Evolutionary conservation across 2,113 vertebrate genomes (phyloP).

Genomic region (Noturus placidus): DNA sequence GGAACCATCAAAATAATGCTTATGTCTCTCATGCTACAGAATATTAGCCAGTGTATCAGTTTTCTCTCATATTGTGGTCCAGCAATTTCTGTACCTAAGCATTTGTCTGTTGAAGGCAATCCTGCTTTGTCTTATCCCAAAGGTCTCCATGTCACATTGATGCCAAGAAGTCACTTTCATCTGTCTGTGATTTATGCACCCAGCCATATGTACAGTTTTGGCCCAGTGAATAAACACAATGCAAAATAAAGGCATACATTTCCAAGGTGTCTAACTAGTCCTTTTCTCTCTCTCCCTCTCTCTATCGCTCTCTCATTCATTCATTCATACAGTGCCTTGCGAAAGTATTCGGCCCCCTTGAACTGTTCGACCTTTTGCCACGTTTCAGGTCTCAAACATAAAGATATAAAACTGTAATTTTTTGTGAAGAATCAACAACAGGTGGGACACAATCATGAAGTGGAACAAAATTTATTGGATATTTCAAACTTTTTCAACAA

Average conservation of each 20-base stretch:
- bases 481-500: no score
- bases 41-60: constrained; percentile 3
- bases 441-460: no score
- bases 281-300: background rate
- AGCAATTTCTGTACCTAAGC: constrained; percentile 17
- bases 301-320: no score
- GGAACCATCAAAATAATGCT: background rate
- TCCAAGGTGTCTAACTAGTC: constrained; percentile 45
- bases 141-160: constrained; percentile 62
- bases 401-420: no score
- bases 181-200: constrained; percentile 64
- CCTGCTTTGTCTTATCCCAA: constrained; percentile 67
- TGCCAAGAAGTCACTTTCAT: constrained; percentile 71
- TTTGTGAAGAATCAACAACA: no score
- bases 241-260: constrained; percentile 66
- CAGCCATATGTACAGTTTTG: constrained; percentile 70
- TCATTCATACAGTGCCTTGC: no score
- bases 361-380: no score
- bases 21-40: background rate
- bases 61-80: constrained; percentile 30
- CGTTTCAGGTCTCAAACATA: no score
- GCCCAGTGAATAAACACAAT: constrained; percentile 61
- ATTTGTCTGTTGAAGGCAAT: constrained; percentile 29
- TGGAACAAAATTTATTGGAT: no score
- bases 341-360: no score